Base-by-base conservation (phyloP, 2,888 invertebrate genomes). In the Drosophila mulleri region DNA sequence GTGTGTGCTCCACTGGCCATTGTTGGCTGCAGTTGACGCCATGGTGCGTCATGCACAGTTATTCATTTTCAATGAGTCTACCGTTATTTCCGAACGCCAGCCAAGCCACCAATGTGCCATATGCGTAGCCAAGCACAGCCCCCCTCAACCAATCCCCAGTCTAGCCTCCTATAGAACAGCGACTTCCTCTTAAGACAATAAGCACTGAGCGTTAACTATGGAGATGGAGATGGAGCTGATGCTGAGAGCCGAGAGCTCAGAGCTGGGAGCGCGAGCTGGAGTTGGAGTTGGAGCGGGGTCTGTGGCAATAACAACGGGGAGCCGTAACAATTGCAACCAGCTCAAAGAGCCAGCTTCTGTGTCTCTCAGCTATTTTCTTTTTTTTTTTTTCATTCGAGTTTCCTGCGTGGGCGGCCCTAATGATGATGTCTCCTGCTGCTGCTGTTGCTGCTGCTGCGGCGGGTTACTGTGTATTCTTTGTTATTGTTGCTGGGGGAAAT, bases 111-210 rank as follows among this genome's bases (percentile, higher is more conserved):
- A 44, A 42, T 63, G 68, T 68, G 64, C 56, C 64, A 65, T 60
- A 73, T 74, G 77, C 84, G 79, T 83, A 44, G 59, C 67, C 53
- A 63, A 39, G 39, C 44, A 50, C 48, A 41, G 53, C 75, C 60
- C 72, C 67, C 60, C 72, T 69, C 39, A 63, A 53, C 71, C 80
- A 74, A 60, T 62, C 56, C 60, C 56, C 62, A 47, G 66, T 12
- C 48, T 7, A 6, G 18, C 3, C 56, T 18, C 12, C 56, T 26
- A 18, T 5, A 26, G n/a, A 47, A 47, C 53, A 41, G 53, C 45
- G 69, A 74, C 73, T 72, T 80, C 68, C 84, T 83, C 85, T 71
- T 79, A 85, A 85, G 84, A 85, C 88, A 85, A 85, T 85, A 85
- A 83, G 79, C 79, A 81, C 60, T 41, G 61, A 60, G 78, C 74